Percentiles rank a stretch among this genome's conserved stretches.
Conservation (phyloP, 2,113 vertebrate genomes). For the Notechis scutatus region DNA sequence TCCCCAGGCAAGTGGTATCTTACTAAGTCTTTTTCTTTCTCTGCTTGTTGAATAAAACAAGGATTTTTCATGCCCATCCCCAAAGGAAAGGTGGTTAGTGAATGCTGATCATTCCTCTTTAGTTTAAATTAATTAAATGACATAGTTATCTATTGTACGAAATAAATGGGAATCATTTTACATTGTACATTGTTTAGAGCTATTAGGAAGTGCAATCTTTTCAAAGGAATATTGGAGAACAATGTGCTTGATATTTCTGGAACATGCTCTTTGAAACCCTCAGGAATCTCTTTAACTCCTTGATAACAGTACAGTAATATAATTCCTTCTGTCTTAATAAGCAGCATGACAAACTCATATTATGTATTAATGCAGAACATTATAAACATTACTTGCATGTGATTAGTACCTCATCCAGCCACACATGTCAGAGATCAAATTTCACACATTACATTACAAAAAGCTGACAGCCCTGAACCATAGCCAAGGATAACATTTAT, state of each 20-base stretch:
- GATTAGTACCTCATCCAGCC: constrained; percentile 14
- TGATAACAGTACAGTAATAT: neutral
- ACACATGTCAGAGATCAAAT: neutral
- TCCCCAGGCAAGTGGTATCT: neutral
- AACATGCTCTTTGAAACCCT: constrained; percentile 7
- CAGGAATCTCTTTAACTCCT: constrained; percentile 16
- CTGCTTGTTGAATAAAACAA: constrained; percentile 38
- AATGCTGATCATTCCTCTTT: constrained; percentile 59
- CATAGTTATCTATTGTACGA: constrained; percentile 51
- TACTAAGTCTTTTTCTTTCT: constrained; percentile 43
- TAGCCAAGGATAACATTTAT: neutral
- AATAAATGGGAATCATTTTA: constrained; percentile 61
- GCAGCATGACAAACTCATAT: constrained; percentile 34
- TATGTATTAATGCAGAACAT: neutral
- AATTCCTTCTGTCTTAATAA: constrained; percentile 13
- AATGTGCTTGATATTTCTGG: constrained; percentile 40
- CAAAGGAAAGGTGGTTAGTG: constrained; percentile 58
- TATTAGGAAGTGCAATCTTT: constrained; percentile 49
- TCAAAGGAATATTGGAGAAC: constrained; percentile 51
- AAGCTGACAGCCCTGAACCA: neutral
- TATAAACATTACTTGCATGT: constrained; percentile 10
- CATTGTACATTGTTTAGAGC: constrained; percentile 21
- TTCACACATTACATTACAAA: neutral
- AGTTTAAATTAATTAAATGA: constrained; percentile 70
- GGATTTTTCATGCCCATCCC: constrained; percentile 56